Evolutionary conservation across 30 jellyfish, hydroid and myxozoan species (phyloP).

Genomic region (Aurelia sp.): DNA sequence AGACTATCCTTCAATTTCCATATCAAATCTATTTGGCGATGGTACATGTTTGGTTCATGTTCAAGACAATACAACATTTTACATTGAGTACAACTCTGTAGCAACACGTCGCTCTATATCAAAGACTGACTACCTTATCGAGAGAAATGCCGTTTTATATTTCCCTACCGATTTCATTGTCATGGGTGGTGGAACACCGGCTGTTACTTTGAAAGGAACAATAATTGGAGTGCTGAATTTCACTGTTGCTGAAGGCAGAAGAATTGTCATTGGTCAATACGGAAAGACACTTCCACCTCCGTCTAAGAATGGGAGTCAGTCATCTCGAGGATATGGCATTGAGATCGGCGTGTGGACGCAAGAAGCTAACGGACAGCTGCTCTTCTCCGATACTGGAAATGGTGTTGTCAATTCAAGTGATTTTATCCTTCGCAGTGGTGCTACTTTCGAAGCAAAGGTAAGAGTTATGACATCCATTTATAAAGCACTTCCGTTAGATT

Average conservation of each 20-base stretch:
- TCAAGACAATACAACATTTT: constrained; percentile 42
- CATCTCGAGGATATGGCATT: neutral
- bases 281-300: constrained; percentile 60
- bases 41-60: constrained; percentile 49
- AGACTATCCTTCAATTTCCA: constrained; percentile 36
- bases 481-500: too few species aligned
- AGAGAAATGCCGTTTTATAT: constrained; percentile 9
- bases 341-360: constrained; percentile 63
- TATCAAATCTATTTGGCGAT: constrained; percentile 45
- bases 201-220: constrained; percentile 29
- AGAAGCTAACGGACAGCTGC: constrained; percentile 36
- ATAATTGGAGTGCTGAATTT: constrained; percentile 56
- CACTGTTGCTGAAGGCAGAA: constrained; percentile 59
- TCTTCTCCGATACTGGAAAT: constrained; percentile 32
- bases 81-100: constrained; percentile 44
- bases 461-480: too few species aligned
- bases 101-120: constrained; percentile 64
- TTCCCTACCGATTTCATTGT: constrained; percentile 54
- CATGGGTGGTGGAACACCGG: constrained; percentile 48
- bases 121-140: constrained; percentile 37
- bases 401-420: constrained; percentile 40
- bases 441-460: constrained; percentile 42
- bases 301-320: constrained; percentile 1
- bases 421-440: constrained; percentile 46
- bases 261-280: constrained; percentile 6